Evolutionary conservation across 2,113 vertebrate species (phyloP).

Genomic region (Rhinoptilus africanus): DNA sequence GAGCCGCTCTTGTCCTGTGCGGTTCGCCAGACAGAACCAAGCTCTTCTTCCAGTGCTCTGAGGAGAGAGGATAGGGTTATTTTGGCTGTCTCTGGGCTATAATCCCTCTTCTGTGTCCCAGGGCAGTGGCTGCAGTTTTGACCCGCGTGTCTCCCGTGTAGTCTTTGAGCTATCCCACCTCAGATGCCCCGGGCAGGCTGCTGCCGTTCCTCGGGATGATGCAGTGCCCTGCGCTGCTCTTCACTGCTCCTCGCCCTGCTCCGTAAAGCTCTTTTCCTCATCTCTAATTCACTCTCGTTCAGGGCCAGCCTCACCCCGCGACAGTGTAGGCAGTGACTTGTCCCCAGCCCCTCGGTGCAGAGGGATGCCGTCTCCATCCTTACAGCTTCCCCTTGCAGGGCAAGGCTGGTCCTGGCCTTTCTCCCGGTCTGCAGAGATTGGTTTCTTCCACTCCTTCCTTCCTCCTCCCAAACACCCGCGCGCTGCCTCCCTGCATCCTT

Average conservation of each 20-base stretch:
- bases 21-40: neutral
- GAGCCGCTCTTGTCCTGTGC: neutral
- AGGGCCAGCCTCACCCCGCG: neutral
- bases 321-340: neutral
- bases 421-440: neutral
- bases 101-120: neutral
- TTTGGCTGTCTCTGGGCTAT: neutral
- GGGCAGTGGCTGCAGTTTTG: neutral
- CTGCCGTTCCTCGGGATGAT: neutral
- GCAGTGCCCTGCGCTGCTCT: neutral
- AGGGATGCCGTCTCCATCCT: neutral
- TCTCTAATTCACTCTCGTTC: neutral
- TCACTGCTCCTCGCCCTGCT: neutral
- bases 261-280: neutral
- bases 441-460: neutral
- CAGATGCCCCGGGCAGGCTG: neutral
- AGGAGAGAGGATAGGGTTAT: neutral
- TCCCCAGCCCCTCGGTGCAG: neutral
- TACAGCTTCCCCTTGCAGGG: neutral
- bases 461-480: neutral
- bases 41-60: neutral
- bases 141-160: accelerated
- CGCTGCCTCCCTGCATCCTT: neutral
- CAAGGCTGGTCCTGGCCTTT: neutral
- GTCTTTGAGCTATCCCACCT: too few species aligned